Base-by-base conservation (phyloP, 2,797 vertebrate genomes). In the Onychomys leucogaster region DNA sequence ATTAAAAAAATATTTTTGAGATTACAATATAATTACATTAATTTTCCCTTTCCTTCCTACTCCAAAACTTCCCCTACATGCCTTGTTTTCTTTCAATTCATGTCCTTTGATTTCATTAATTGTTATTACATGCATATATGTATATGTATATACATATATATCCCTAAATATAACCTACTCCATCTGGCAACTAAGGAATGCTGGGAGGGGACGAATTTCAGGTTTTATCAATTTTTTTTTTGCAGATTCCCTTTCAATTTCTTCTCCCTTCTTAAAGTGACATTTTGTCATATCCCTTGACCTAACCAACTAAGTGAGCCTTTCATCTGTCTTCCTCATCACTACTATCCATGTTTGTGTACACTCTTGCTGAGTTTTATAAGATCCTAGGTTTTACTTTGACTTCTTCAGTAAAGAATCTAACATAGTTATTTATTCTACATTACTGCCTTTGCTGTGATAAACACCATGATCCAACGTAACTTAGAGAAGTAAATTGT, bases 311-410 rank as follows among this genome's bases (percentile, higher is more conserved):
- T 16, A 37, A 91, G 4, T 46, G 41, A 90, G 8, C 9, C 19
- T 89, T 41, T n/a, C 2, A 9, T n/a, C 0, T 82, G 14, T 29
- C 17, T 85, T 63, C 0, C 2, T 2, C 3, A 16, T 29, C 46
- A 49, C 8, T 2, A 0, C 1, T 61, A 14, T 55, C 1, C 32
- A n/a, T 12, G 0, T 1, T 14, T 63, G 13, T 19, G 17, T 17
- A 27, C 13, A 6, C 5, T 1, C 21, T 77, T n/a, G 23, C 9
- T 65, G 76, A 52, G 13, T 2, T 55, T 55, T 34, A 37, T 4
- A 63, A 16, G 2, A 37, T 8, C 9, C 59, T 10, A 37, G 23
- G 11, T 3, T 65, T 55, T 46, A 41, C 37, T 49, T 49, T 0
- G 10, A 75, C 4, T 46, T 52, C 4, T 27, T 10, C 25, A 13